Percentiles rank a stretch among this genome's conserved stretches.
Evolutionary conservation across 2,113 vertebrate genomes (phyloP).

Genomic region (Eleginops maclovinus): DNA sequence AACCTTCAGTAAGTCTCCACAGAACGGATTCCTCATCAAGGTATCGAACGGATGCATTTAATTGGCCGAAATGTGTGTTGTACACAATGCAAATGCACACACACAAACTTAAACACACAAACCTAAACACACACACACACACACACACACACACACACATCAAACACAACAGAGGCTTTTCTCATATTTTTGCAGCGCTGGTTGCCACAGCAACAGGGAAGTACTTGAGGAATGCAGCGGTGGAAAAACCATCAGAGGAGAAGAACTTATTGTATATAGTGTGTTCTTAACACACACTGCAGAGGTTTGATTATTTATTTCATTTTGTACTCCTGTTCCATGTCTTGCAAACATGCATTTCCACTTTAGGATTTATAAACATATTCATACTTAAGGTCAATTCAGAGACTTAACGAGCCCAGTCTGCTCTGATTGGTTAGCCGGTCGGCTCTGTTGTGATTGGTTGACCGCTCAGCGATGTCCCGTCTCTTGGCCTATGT

Average conservation of each 20-base stretch:
- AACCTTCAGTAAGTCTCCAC: not conserved
- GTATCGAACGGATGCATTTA: not conserved
- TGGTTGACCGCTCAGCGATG: no score
- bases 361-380: no score
- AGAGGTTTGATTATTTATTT: no score
- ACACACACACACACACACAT: not conserved
- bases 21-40: not conserved
- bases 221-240: constrained; percentile 56
- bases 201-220: constrained; percentile 68
- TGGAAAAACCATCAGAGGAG: constrained; percentile 14
- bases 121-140: not conserved
- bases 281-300: no score
- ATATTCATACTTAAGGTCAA: no score
- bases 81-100: not conserved
- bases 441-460: no score
- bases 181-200: constrained; percentile 34
- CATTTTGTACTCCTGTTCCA: no score
- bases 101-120: not conserved
- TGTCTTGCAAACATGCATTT: no score
- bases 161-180: not conserved
- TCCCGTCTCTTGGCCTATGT: no score
- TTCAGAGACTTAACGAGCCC: no score
- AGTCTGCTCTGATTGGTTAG: no score
- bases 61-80: not conserved
- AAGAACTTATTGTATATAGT: no score